A percentile compares a stretch with the other conserved stretches of the same genome.
Conservation (phyloP, 2,888 invertebrate genomes). For the Hartigia nigra region DNA sequence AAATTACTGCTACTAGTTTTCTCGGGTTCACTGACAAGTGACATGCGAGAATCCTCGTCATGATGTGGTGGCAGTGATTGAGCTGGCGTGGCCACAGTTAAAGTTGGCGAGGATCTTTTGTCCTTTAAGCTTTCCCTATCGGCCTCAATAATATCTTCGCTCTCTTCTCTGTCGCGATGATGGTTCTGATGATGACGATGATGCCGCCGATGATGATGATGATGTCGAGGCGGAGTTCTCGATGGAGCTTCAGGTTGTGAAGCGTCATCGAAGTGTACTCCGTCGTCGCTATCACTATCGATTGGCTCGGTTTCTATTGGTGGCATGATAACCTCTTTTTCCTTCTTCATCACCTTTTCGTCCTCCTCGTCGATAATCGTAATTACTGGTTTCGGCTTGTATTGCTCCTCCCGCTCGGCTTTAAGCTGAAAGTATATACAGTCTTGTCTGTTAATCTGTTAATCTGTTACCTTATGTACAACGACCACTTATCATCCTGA, state of each 20-base stretch:
- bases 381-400: conserved; percentile 85
- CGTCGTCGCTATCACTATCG: conserved; percentile 73
- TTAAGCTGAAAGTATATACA: conserved; percentile 67
- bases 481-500: background rate
- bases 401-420: conserved; percentile 83
- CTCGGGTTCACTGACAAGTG: conserved; percentile 61
- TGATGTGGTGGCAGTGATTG: conserved; percentile 51
- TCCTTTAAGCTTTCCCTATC: conserved; percentile 53
- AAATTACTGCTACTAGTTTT: conserved; percentile 63
- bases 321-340: conserved; percentile 68
- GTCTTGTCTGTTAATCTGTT: background rate
- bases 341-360: conserved; percentile 60
- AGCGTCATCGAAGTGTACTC: conserved; percentile 59
- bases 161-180: conserved; percentile 57
- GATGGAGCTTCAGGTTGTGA: conserved; percentile 55
- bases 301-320: conserved; percentile 79
- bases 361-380: conserved; percentile 66
- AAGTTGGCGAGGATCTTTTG: conserved; percentile 50
- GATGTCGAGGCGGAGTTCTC: conserved; percentile 59
- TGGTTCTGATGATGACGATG: conserved; percentile 63
- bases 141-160: conserved; percentile 41
- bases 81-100: conserved; percentile 41
- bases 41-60: conserved; percentile 63
- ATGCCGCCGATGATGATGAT: conserved; percentile 62
- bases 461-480: background rate